Base-by-base conservation (phyloP, 2,888 invertebrate genomes). In the Apamea monoglypha region DNA sequence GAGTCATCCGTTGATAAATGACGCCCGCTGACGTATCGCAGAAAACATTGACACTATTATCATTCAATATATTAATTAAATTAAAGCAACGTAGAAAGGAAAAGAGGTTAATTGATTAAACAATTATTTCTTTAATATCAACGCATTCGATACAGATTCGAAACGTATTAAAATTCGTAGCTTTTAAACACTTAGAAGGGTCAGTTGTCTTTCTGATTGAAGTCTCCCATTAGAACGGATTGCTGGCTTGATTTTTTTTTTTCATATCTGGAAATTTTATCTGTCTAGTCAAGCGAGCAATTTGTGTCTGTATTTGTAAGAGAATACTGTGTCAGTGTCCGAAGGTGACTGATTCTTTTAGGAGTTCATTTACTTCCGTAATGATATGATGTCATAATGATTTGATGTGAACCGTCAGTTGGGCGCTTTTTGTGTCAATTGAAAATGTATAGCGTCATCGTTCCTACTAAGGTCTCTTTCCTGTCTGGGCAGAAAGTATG, bases 1-100 rank as follows among this genome's bases (percentile, higher is more conserved):
- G 96, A 96, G 96, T 96, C 95, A 94, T 92, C 85, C 90, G 90
- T 90, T 91, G 91, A 92, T 94, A 93, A 94, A 92, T 93, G 92
- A 91, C 92, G 93, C 92, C 90, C 88, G 88, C 90, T 93, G 93
- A 95, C 94, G 92, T 94, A 90, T 87, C 86, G 84, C 87, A 90
- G 72, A 79, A 87, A 90, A 88, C 85, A 87, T 85, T 90, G 87
- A 85, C 90, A 90, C 76, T 82, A 88, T 87, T 90, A 88, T 87
- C 89, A 83, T 86, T 86, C 82, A 86, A 85, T 85, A 76, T 77
- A 87, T 86, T 85, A 70, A 81, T 78, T 86, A 73, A 80, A 86
- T 88, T 77, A 89, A 82, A 75, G 72, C 76, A 74, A 80, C 74
- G 78, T 81, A 74, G 69, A 83, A 76, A 78, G 56, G 59, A 78